phyloP scores from a whole-genome alignment of 2,113 vertebrate species.

The Stomatorhinus ivindoensis region DNA sequence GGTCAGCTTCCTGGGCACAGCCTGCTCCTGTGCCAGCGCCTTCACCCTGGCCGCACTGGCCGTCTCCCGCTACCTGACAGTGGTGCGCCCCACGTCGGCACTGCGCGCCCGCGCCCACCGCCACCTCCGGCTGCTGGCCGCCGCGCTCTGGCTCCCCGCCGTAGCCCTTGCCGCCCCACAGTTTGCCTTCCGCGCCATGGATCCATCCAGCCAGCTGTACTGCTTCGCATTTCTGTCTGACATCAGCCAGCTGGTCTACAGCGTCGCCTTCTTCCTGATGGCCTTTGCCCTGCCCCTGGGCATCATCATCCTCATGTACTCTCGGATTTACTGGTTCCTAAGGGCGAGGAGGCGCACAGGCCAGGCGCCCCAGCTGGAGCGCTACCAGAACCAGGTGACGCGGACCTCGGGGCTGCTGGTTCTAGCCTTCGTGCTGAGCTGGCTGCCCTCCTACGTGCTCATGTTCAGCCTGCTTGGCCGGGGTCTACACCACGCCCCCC shows the following conservation, averaged over 20 bases:
- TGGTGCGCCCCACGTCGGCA: conserved; percentile 55
- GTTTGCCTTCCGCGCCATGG: conserved; percentile 53
- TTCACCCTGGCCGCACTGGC: conserved; percentile 61
- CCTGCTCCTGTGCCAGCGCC: conserved; percentile 55
- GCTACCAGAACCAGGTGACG: conserved; percentile 63
- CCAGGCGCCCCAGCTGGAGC: conserved; percentile 48
- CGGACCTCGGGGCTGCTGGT: conserved; percentile 62
- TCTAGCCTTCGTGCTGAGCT: conserved; percentile 59
- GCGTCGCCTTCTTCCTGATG: conserved; percentile 55
- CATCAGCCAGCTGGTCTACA: conserved; percentile 58
- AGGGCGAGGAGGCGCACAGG: conserved; percentile 32
- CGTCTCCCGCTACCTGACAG: conserved; percentile 57
- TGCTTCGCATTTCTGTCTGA: conserved; percentile 62
- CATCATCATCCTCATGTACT: conserved; percentile 59
- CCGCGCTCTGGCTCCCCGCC: conserved; percentile 55
- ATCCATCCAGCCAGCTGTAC: conserved; percentile 27
- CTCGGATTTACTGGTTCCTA: conserved; percentile 59
- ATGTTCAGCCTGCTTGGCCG: conserved; percentile 56
- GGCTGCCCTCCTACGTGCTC: conserved; percentile 62
- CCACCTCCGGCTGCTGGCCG: conserved; percentile 36
- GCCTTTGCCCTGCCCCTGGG: conserved; percentile 57
- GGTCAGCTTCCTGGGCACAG: conserved; percentile 60
- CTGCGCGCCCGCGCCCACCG: conserved; percentile 44
- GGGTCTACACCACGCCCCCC: not conserved
- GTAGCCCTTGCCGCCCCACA: conserved; percentile 56